phyloP scores from a whole-genome alignment of 2,113 vertebrate species.

The Bothrops jararaca region DNA sequence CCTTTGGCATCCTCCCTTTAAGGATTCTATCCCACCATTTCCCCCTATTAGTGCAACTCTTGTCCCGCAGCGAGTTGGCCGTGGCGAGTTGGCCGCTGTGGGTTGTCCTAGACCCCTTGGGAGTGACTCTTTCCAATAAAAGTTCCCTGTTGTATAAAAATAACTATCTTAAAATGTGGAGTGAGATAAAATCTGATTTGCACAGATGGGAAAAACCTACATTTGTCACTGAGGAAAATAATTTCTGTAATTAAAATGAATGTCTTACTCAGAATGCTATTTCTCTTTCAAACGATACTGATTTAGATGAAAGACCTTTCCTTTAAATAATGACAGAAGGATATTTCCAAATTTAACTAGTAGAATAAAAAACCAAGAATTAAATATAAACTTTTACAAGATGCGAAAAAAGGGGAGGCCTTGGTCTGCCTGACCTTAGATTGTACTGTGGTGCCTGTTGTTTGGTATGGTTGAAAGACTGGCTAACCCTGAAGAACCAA shows the following conservation, averaged over 20 bases:
- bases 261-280: not conserved
- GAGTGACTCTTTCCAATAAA: not conserved
- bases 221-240: not conserved
- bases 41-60: too few relatives aligned
- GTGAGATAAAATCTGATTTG: not conserved
- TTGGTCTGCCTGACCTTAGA: not conserved
- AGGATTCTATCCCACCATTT: too few relatives aligned
- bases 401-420: not conserved
- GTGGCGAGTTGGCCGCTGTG: too few relatives aligned
- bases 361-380: not conserved
- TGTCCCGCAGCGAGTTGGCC: too few relatives aligned
- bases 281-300: not conserved
- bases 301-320: not conserved
- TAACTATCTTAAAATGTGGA: not conserved
- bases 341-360: not conserved
- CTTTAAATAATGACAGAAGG: not conserved
- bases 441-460: not conserved
- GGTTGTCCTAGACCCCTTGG: too few relatives aligned
- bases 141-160: not conserved
- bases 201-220: not conserved
- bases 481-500: not conserved
- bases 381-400: not conserved
- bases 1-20: too few relatives aligned
- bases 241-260: not conserved
- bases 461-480: not conserved